These are phyloP conservation scores for Erethizon dorsatum DNA, from an alignment of 2,797 vertebrate genomes.

Conservation along the genomic window DNA sequence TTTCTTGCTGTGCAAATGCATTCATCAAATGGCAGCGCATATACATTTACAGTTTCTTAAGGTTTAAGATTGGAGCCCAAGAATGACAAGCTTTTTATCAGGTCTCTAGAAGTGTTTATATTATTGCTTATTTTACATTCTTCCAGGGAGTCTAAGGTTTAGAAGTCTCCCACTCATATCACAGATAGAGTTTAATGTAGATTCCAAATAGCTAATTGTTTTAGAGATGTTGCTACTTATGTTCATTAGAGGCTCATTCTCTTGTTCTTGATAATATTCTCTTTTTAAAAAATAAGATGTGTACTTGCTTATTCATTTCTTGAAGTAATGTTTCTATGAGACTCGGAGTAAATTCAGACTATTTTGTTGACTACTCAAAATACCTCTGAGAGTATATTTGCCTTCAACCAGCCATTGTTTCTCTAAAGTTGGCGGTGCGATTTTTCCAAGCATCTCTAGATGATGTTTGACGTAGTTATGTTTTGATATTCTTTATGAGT, in stretches of 20 bases:
- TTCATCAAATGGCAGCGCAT: constrained; percentile 13
- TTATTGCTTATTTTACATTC: constrained; percentile 39
- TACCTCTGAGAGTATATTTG: constrained; percentile 31
- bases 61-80: constrained; percentile 17
- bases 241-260: not conserved
- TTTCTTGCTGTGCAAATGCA: constrained; percentile 60
- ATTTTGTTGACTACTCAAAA: constrained; percentile 31
- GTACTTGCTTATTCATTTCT: constrained; percentile 5
- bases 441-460: constrained; percentile 45
- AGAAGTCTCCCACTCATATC: constrained; percentile 34
- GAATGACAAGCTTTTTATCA: constrained; percentile 39
- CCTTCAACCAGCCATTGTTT: constrained; percentile 40
- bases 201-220: constrained; percentile 33
- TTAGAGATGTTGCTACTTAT: constrained; percentile 69
- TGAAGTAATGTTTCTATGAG: constrained; percentile 43
- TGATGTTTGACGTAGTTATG: not conserved
- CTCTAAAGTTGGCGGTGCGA: constrained; percentile 69
- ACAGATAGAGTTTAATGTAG: constrained; percentile 63
- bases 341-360: constrained; percentile 42
- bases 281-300: not conserved
- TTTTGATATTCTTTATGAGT: not conserved
- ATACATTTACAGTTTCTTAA: constrained; percentile 38
- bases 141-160: not conserved
- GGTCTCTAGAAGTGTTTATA: constrained; percentile 76
- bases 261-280: not conserved